Evolutionary conservation across 2,888 invertebrate genomes (phyloP), one percentile per base, ranked within the genome.

Genomic region (Epicampocera succincta): DNA sequence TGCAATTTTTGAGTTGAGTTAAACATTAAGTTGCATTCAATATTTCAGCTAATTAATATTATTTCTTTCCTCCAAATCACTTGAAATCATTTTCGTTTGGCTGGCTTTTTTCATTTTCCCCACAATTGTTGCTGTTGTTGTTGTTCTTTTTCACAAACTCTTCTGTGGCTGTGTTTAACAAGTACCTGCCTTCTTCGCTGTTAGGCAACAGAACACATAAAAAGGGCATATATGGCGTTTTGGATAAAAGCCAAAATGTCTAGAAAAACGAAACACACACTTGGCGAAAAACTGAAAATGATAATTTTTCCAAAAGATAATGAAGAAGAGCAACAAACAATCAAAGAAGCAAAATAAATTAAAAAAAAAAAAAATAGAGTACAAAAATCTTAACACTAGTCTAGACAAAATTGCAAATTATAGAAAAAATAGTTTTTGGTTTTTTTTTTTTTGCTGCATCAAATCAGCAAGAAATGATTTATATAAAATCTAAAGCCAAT

Each of bases 231-330:
- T 74, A 46, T 52, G 82, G 33, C 15, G 75, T 75, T 56, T 80
- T 82, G 82, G 82, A 58, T 3, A 52, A 54, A 54, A 66, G 82
- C 82, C 82, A 82, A 82, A 82, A 78, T 78, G 81, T 82, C 82
- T 78, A 71, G 78, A 60, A 61, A 66, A 58, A 44, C 44, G 58
- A 29, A 15, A 29, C 33, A 58, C 52, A 50, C 58, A 58, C 17
- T 48, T 38, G 19, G 54, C 8, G 46, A 21, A 56, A 33, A 33
- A 56, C 58, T 38, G 38, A 58, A 48, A 54, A 48, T 13, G 25
- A 58, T 42, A 50, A 63, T 74, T 58, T 61, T 74, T 48, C 73
- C 54, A 52, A 78, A 72, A 73, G 19, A 73, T 74, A 56, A 65
- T 56, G 48, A 65, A 46, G 65, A 65, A 19, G 69, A 17, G 29